Percentiles rank a stretch among this genome's conserved stretches.
Conservation (phyloP, 2,888 invertebrate species). For the Polyploca ridens region DNA sequence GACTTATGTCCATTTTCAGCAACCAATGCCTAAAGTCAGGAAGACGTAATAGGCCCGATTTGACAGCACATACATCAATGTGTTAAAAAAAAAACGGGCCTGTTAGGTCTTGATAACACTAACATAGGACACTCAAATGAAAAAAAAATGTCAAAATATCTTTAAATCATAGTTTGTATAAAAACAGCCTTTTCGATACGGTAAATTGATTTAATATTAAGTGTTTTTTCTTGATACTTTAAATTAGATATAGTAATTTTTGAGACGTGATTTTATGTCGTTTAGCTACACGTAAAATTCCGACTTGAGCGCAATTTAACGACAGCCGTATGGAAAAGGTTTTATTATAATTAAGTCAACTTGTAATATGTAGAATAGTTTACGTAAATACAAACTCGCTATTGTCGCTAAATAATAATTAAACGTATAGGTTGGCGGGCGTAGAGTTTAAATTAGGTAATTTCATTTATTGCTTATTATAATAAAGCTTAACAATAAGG, state of each 20-base stretch:
- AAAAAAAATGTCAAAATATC: not conserved
- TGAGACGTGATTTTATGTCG: not conserved
- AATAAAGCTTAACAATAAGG: conserved; percentile 66
- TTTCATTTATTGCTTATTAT: conserved; percentile 56
- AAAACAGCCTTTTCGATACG: not conserved
- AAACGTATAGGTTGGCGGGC: conserved; percentile 46
- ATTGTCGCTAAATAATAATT: conserved; percentile 24
- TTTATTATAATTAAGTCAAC: not conserved
- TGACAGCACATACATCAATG: no score
- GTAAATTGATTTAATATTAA: not conserved
- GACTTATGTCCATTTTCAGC: no score
- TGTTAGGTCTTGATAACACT: no score
- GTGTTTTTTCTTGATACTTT: not conserved
- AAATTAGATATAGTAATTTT: not conserved
- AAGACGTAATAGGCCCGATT: no score
- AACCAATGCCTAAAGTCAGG: no score
- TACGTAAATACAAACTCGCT: conserved; percentile 57
- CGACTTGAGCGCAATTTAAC: not conserved
- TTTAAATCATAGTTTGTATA: not conserved
- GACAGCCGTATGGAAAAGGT: not conserved
- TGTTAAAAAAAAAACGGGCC: no score
- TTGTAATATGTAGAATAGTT: conserved; percentile 1
- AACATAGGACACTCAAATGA: no score
- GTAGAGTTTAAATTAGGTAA: conserved; percentile 31
- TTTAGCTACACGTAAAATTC: not conserved